Base-by-base conservation (phyloP, 1,140 invertebrate species). In the Camponotus vicinus region DNA sequence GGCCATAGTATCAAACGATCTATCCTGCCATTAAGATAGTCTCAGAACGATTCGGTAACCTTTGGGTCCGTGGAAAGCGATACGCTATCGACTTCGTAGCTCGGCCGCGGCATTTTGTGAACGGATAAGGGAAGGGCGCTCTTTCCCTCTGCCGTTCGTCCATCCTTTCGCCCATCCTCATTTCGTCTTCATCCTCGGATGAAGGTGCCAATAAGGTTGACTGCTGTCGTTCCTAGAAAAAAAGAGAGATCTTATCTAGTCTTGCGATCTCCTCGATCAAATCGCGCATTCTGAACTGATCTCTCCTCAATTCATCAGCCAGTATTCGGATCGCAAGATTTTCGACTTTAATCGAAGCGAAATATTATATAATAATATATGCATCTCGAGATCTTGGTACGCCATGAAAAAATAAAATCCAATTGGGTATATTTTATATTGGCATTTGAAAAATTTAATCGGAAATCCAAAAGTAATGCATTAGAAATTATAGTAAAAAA, bases 11-110 rank as follows among this genome's bases (percentile, higher is more conserved):
- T 95, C 94, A 93, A 95, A 95, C 95, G 94, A 95, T 95, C 95
- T 95, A 95, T 95, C 93, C 94, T 91, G 87, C 95, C 93, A 94
- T 95, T 95, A 95, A 95, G 95, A 95, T 95, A 95, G 95, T 95
- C 95, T 95, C 91, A 92, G 91, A 95, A 95, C 94, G 95, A 95
- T 95, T 95, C 94, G 93, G 94, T 95, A 95, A 95, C 95, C 95
- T 95, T 94, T 95, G 94, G 94, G 93, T 95, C 93, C 93, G 92
- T 93, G 89, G 90, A 95, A 95, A 95, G 92, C 94, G 94, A 95
- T 95, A 95, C 94, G 93, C 92, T 95, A 95, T 95, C 94, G 92
- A 95, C 92, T 95, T 77, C 67, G 86, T 91, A 89, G 93, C 90
- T 92, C 89, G 93, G 88, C 88, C 85, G 78, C 92, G 93, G 91